A percentile compares a stretch with the other conserved stretches of the same genome.
phyloP scores from a whole-genome alignment of 1,140 invertebrate genomes.

The Elysia chlorotica region DNA sequence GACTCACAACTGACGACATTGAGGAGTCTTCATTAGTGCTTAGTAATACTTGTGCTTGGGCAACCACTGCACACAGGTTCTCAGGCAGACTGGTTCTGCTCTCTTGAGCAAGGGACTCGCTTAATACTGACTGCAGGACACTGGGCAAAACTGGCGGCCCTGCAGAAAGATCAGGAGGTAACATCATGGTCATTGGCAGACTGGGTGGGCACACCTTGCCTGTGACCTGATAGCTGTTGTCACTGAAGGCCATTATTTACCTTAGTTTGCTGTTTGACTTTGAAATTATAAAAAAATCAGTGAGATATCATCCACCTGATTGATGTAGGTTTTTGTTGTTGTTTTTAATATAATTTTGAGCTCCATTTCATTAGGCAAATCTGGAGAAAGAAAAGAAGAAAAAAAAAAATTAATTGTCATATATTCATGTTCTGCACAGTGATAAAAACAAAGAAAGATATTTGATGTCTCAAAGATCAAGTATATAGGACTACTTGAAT shows the following conservation, averaged over 20 bases:
- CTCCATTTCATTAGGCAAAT: too few relatives aligned
- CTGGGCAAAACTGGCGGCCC: background rate
- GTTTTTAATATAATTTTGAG: too few relatives aligned
- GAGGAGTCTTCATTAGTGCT: constrained; percentile 1
- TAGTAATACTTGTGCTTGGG: background rate
- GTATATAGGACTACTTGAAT: too few relatives aligned
- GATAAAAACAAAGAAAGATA: too few relatives aligned
- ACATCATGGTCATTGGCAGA: background rate
- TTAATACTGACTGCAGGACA: background rate
- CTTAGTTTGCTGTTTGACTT: background rate
- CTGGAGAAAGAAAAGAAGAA: too few relatives aligned
- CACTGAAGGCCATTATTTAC: background rate
- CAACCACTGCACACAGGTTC: background rate
- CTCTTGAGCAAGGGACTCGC: background rate
- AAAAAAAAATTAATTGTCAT: too few relatives aligned
- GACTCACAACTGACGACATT: background rate
- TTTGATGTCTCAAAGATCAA: too few relatives aligned
- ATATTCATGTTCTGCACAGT: too few relatives aligned
- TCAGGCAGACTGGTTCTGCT: background rate
- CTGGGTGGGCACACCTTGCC: constrained; percentile 11
- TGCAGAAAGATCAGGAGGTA: background rate
- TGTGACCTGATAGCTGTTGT: constrained; percentile 2
- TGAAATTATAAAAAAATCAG: background rate
- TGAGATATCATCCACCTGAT: too few relatives aligned
- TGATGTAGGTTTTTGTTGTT: too few relatives aligned